Evolutionary conservation across 2,797 vertebrate genomes (phyloP), one percentile per base, ranked within the genome.

Genomic region (Karalla daura): DNA sequence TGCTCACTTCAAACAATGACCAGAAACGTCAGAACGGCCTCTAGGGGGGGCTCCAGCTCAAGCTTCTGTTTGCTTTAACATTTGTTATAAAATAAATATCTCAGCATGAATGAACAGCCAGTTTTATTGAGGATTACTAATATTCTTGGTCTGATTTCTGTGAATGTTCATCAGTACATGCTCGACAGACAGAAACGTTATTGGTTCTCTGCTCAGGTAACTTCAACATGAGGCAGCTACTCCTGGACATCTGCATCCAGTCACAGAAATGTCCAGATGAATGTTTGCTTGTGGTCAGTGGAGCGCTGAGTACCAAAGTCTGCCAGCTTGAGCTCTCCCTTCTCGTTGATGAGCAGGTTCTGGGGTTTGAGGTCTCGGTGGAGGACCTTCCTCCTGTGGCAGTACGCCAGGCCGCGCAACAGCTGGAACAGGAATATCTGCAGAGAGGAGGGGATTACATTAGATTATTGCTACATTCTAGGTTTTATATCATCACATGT

Each of bases 361-460:
- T 95, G 94, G 8, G 94, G 94, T 79, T 95, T 95, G 5, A 95
- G 92, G 84, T 95, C 94, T 86, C 94, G 83, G 75, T 95, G 94
- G 40, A 95, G 91, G 41, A 95, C 93, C 64, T 94, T 94, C 43
- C 94, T 91, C 43, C 70, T 80, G 87, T 95, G 94, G 78, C 94
- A 94, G 86, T 94, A 95, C 0, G 92, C 87, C 37, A 95, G 79
- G 70, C 94, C 94, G 37, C 94, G 83, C 36, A 95, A 64, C 54
- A 95, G 83, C 91, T 95, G 94, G 78, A 94, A 94, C 7, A 95
- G 81, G 79, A 95, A 95, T 63, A 95, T 91, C 94, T 95, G 51
- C 11, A 61, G 37, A 56, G 15, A 5, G 55, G 7, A 62, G 21
- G 59, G 53, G 5, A 18, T 2, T 3, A 21, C 5, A 7, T 17